Conservation (phyloP, 2,797 vertebrate species). For the Enteromius afrohamiltoni region DNA sequence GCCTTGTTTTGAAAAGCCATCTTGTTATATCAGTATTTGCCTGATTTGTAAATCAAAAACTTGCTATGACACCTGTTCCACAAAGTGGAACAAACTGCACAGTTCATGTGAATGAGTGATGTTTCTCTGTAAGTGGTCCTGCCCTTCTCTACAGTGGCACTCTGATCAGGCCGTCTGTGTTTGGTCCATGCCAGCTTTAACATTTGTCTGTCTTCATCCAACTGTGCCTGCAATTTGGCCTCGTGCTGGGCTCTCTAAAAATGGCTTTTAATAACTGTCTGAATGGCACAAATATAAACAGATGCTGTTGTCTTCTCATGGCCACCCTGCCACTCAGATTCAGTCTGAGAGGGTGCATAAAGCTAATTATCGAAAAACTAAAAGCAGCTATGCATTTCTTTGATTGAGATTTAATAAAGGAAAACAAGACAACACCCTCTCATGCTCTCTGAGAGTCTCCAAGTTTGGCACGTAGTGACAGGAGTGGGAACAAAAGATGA, state of each 20-base stretch:
- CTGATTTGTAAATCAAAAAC: slow-evolving; percentile 29
- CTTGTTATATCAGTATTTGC: neutral
- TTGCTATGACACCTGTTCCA: neutral
- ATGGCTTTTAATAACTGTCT: slow-evolving; percentile 56
- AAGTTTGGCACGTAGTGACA: neutral
- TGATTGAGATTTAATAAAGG: slow-evolving; percentile 50
- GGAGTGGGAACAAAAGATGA: neutral
- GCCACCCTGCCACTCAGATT: slow-evolving; percentile 38
- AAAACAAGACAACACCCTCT: slow-evolving; percentile 18
- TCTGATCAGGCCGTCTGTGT: slow-evolving; percentile 42
- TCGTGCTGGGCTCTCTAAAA: slow-evolving; percentile 55
- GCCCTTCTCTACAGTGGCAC: slow-evolving; percentile 32
- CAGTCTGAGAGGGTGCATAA: slow-evolving; percentile 20
- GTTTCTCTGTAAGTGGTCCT: slow-evolving; percentile 36
- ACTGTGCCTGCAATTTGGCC: slow-evolving; percentile 52
- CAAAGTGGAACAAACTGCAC: slow-evolving; percentile 10
- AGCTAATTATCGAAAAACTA: slow-evolving; percentile 51
- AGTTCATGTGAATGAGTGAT: slow-evolving; percentile 17
- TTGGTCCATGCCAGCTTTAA: slow-evolving; percentile 50
- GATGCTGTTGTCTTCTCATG: slow-evolving; percentile 50
- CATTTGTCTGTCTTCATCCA: slow-evolving; percentile 52
- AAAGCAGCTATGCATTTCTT: slow-evolving; percentile 51
- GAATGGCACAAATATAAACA: slow-evolving; percentile 56
- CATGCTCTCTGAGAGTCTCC: neutral
- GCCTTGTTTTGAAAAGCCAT: neutral